A percentile compares a stretch with the other conserved stretches of the same genome.
These are phyloP conservation scores for Polylopha cassiicola DNA, from an alignment of 2,888 invertebrate genomes.

Conservation along the genomic window DNA sequence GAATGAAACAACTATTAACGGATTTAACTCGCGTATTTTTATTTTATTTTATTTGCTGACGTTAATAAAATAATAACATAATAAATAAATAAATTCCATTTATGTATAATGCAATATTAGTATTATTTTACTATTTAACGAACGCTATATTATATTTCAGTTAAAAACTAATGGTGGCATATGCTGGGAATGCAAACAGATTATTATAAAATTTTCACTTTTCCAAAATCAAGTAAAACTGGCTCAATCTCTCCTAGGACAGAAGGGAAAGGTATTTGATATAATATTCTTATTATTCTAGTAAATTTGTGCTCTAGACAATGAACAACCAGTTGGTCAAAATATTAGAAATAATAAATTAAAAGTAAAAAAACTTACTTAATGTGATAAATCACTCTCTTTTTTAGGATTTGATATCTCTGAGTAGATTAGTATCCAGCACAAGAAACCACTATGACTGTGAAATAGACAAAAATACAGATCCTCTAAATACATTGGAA, in stretches of 20 bases:
- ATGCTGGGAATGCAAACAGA: constrained; percentile 47
- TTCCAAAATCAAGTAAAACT: constrained; percentile 35
- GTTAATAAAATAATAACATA: too few relatives aligned
- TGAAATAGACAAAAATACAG: constrained; percentile 18
- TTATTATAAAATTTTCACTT: constrained; percentile 34
- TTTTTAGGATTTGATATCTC: constrained; percentile 20
- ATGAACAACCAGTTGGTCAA: too few relatives aligned
- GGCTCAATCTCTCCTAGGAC: constrained; percentile 30
- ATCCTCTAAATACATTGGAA: constrained; percentile 22
- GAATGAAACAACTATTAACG: too few relatives aligned
- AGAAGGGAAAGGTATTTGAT: constrained; percentile 17
- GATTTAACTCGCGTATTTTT: too few relatives aligned
- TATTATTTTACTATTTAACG: too few relatives aligned
- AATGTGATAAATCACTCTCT: constrained; percentile 25
- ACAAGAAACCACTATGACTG: constrained; percentile 24
- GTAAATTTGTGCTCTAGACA: not conserved
- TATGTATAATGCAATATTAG: too few relatives aligned
- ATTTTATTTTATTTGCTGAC: too few relatives aligned
- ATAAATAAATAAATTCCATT: too few relatives aligned
- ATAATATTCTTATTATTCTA: not conserved
- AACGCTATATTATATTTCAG: constrained; percentile 29
- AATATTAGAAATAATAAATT: too few relatives aligned
- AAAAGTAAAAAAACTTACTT: not conserved
- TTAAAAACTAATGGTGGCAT: constrained; percentile 27
- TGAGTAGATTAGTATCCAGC: constrained; percentile 22